These are phyloP conservation scores for Apamea crenata DNA, from an alignment of 2,888 invertebrate genomes.

Conservation along the genomic window DNA sequence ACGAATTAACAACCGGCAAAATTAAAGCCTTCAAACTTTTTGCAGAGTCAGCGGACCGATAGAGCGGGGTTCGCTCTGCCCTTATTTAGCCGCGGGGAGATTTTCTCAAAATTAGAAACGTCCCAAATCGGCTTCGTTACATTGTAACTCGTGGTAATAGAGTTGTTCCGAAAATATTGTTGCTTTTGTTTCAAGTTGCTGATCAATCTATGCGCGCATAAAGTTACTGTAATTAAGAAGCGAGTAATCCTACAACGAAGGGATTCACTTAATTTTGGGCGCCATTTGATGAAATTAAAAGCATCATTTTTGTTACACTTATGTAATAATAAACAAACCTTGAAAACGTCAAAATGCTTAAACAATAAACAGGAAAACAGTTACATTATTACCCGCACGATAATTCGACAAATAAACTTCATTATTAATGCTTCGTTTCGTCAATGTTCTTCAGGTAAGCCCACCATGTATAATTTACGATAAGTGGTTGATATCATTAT, in stretches of 20 bases:
- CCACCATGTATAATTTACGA: conserved; percentile 57
- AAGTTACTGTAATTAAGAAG: conserved; percentile 51
- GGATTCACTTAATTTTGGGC: conserved; percentile 16
- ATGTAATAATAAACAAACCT: conserved; percentile 1
- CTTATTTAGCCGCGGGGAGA: conserved; percentile 75
- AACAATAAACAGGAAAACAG: not conserved
- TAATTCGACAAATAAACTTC: conserved; percentile 39
- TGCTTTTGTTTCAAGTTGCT: conserved; percentile 57
- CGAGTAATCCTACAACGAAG: conserved; percentile 5
- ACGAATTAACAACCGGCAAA: conserved; percentile 87
- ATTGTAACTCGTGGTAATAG: conserved; percentile 67
- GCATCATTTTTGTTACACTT: not conserved
- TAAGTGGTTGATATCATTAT: conserved; percentile 60
- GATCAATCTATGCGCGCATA: conserved; percentile 55
- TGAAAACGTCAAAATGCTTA: not conserved
- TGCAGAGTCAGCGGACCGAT: conserved; percentile 78
- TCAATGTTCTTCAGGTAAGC: conserved; percentile 30
- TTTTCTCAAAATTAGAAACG: conserved; percentile 79
- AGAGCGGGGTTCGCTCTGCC: conserved; percentile 74
- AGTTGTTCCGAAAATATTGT: conserved; percentile 63
- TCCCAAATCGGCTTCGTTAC: conserved; percentile 70
- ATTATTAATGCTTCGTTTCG: conserved; percentile 32
- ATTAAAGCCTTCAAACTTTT: conserved; percentile 89
- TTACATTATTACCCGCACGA: not conserved
- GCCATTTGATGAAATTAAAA: conserved; percentile 9